These are phyloP conservation scores for Athripsodes cinereus DNA, from an alignment of 2,888 invertebrate genomes.

Conservation along the genomic window DNA sequence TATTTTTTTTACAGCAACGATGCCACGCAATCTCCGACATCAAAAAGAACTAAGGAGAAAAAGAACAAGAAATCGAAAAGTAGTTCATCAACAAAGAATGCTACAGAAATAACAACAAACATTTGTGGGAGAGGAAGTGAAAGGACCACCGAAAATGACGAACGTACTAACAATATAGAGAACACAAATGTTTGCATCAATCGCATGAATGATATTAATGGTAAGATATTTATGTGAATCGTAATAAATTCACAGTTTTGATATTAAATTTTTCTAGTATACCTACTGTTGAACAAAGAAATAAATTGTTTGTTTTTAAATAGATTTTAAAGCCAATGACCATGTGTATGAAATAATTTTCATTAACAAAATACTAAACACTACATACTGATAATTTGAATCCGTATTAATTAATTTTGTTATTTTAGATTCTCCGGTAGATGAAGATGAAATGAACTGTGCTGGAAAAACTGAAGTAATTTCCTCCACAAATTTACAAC, in stretches of 20 bases:
- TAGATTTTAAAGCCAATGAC: too few relatives aligned
- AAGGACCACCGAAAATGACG: not conserved
- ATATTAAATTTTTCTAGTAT: too few relatives aligned
- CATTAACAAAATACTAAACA: too few relatives aligned
- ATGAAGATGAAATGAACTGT: not conserved
- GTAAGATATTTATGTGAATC: not conserved
- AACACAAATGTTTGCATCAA: not conserved
- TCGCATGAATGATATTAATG: not conserved
- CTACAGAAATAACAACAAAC: not conserved
- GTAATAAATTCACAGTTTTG: not conserved
- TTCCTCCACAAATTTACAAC: not conserved
- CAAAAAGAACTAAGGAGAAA: slow-evolving; percentile 53
- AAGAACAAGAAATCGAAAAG: slow-evolving; percentile 52
- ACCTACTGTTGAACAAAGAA: too few relatives aligned
- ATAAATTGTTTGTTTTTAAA: too few relatives aligned
- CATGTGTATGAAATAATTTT: too few relatives aligned
- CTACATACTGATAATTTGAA: too few relatives aligned
- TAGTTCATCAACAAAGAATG: not conserved
- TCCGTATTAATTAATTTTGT: too few relatives aligned
- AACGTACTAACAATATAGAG: not conserved
- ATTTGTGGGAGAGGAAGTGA: too few relatives aligned
- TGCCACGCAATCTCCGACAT: slow-evolving; percentile 41
- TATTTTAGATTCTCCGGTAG: not conserved
- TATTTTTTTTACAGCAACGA: slow-evolving; percentile 34
- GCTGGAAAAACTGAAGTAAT: not conserved